Percentiles rank a stretch among this genome's conserved stretches.
Evolutionary conservation across 1,140 invertebrate species (phyloP).

Genomic region (Drosophila arizonae): DNA sequence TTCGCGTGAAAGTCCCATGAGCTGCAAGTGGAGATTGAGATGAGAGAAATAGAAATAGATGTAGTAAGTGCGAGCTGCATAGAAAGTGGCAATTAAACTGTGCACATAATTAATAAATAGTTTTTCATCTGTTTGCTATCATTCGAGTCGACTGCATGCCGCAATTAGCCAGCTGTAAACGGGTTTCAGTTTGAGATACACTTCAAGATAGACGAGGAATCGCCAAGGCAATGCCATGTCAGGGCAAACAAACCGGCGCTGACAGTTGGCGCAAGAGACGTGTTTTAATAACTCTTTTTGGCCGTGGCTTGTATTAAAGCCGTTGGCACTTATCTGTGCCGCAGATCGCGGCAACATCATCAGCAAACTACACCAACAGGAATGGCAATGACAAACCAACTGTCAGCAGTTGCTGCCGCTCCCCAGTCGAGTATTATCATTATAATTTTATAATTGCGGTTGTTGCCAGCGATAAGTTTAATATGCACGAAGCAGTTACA

Average conservation of each 20-base stretch:
- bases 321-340: constrained; percentile 57
- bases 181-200: constrained; percentile 35
- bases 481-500: constrained; percentile 61
- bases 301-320: constrained; percentile 35
- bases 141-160: constrained; percentile 28
- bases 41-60: constrained; percentile 2
- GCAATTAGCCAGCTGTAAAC: constrained; percentile 69
- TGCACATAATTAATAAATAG: constrained; percentile 66
- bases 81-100: constrained; percentile 74
- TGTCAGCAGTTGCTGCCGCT: constrained; percentile 69
- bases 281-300: constrained; percentile 76
- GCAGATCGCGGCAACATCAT: constrained; percentile 50
- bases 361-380: constrained; percentile 37
- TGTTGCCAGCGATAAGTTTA: constrained; percentile 77
- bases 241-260: constrained; percentile 12
- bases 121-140: constrained; percentile 38
- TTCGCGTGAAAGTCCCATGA: constrained; percentile 5
- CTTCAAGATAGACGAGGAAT: constrained; percentile 23
- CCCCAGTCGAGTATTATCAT: constrained; percentile 75
- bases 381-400: constrained; percentile 69
- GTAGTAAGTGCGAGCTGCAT: constrained; percentile 17
- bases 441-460: constrained; percentile 82
- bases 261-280: constrained; percentile 37
- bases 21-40: constrained; percentile 44
- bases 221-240: constrained; percentile 4